Percentiles rank a stretch among this genome's conserved stretches.
phyloP scores from a whole-genome alignment of 2,888 invertebrate genomes.

The Tromatobia lineatoria region DNA sequence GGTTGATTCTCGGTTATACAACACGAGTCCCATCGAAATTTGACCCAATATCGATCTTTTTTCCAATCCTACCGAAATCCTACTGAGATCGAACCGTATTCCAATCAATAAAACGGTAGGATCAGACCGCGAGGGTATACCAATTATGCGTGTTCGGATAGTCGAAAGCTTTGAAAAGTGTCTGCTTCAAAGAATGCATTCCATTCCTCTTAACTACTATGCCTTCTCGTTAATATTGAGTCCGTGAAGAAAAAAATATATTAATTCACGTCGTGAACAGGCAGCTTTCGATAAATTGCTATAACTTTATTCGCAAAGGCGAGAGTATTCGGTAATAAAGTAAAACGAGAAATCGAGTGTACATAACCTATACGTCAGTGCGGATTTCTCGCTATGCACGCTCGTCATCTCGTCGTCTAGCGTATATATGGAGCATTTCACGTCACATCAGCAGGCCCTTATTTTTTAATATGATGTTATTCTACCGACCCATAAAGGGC shows the following conservation, averaged over 20 bases:
- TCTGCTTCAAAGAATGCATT: not conserved
- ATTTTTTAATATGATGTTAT: too few species aligned
- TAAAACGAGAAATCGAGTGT: constrained; percentile 2
- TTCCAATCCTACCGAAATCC: too few species aligned
- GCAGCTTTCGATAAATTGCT: not conserved
- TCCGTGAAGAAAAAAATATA: not conserved
- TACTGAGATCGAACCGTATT: too few species aligned
- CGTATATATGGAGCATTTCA: not conserved
- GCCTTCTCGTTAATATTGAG: not conserved
- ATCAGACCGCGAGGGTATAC: too few species aligned
- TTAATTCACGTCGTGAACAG: constrained; percentile 2
- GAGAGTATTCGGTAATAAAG: not conserved
- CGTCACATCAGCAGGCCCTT: too few species aligned
- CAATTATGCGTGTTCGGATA: not conserved
- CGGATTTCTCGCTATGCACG: not conserved
- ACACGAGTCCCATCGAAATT: too few species aligned
- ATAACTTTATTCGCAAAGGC: not conserved
- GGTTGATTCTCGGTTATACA: too few species aligned
- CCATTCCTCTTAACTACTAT: not conserved
- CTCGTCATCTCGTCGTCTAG: not conserved
- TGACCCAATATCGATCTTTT: too few species aligned
- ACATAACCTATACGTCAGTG: not conserved
- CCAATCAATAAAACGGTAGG: too few species aligned
- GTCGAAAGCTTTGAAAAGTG: not conserved
- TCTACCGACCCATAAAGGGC: too few species aligned